Percentiles rank a stretch among this genome's conserved stretches.
phyloP scores from a whole-genome alignment of 2,888 invertebrate species.

The Crepidodera aurea region DNA sequence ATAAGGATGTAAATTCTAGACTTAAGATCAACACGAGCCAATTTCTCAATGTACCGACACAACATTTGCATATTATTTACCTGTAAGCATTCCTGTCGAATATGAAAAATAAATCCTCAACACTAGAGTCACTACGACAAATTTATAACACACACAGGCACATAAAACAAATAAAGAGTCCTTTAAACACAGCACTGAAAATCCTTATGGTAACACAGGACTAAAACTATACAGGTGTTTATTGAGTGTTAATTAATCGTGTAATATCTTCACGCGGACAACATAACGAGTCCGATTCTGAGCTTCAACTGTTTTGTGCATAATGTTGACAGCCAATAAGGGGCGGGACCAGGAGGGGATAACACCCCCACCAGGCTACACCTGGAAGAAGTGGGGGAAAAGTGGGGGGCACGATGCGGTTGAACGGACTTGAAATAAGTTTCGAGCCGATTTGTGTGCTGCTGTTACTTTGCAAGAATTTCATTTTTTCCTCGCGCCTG shows the following conservation, averaged over 20 bases:
- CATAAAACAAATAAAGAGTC: conserved; percentile 47
- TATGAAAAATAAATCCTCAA: conserved; percentile 51
- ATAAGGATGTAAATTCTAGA: conserved; percentile 16
- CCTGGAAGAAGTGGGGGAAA: conserved; percentile 46
- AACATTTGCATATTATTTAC: conserved; percentile 43
- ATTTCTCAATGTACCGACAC: no score
- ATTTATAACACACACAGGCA: conserved; percentile 50
- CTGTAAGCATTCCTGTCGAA: conserved; percentile 57
- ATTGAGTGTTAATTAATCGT: conserved; percentile 50
- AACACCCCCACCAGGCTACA: conserved; percentile 57
- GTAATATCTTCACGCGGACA: conserved; percentile 59
- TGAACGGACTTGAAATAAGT: conserved; percentile 61
- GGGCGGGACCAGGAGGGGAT: conserved; percentile 62
- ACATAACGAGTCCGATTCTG: conserved; percentile 61
- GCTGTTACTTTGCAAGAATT: conserved; percentile 55
- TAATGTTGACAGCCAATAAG: conserved; percentile 62
- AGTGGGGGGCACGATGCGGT: conserved; percentile 56
- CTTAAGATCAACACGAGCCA: no score
- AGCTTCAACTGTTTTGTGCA: conserved; percentile 62
- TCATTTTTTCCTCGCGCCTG: conserved; percentile 40
- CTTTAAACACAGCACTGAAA: conserved; percentile 51
- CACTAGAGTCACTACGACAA: conserved; percentile 54
- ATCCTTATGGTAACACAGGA: conserved; percentile 44
- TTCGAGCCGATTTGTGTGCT: conserved; percentile 52
- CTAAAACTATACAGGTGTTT: conserved; percentile 44